Conservation (phyloP, 1,140 invertebrate species). For the Pseudoatta argentina region DNA sequence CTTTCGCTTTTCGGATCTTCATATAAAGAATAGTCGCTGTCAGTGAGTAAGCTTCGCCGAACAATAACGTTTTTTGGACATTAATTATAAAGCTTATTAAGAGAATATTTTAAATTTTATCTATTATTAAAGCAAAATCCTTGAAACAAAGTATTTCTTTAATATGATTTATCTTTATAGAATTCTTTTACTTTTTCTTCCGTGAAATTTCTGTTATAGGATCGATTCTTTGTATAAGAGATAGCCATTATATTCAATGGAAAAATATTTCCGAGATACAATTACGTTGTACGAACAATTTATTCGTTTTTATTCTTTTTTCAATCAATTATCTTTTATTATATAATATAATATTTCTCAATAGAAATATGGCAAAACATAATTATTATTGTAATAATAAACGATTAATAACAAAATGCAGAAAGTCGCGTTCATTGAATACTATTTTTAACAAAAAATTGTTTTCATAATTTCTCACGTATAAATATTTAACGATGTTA, state of each 20-base stretch:
- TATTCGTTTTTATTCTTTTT: constrained; percentile 5
- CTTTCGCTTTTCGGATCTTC: not conserved
- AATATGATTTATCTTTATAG: not conserved
- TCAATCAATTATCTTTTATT: not conserved
- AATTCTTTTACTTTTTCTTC: not conserved
- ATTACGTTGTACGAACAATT: constrained; percentile 6
- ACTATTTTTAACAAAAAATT: not conserved
- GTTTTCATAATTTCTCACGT: not conserved
- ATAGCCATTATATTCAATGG: not conserved
- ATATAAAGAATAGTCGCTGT: not conserved
- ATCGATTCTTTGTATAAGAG: not conserved
- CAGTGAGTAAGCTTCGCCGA: not conserved
- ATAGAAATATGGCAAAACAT: not conserved
- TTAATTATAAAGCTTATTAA: constrained; percentile 16
- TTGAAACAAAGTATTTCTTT: not conserved
- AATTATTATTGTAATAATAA: not conserved
- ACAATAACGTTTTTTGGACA: not conserved
- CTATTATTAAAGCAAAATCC: not conserved
- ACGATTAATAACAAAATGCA: not conserved
- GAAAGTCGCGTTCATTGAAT: not conserved
- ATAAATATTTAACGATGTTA: not conserved
- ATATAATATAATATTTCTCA: not conserved
- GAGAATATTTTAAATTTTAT: not conserved
- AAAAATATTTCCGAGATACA: constrained; percentile 15
- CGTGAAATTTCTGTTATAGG: not conserved